Evolutionary conservation across 1,140 invertebrate genomes (phyloP).

Genomic region (Lepidostoma basale): DNA sequence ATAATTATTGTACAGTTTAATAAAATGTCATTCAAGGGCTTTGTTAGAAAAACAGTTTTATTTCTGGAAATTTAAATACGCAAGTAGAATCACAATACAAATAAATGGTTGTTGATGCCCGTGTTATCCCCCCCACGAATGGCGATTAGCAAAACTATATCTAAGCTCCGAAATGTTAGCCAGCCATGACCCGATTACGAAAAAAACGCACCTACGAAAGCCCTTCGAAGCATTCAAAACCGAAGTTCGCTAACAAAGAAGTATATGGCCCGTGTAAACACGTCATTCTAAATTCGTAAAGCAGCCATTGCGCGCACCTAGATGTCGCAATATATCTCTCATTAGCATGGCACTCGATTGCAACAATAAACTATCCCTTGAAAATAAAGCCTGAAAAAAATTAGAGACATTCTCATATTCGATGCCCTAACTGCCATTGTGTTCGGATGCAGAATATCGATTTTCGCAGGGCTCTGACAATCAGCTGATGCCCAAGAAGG

Average conservation of each 20-base stretch:
- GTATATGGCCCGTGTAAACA: slow-evolving; percentile 26
- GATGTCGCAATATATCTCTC: slow-evolving; percentile 4
- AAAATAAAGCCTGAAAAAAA: slow-evolving; percentile 23
- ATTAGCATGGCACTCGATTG: background rate
- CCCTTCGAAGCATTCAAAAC: slow-evolving; percentile 3
- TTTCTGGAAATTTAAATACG: background rate
- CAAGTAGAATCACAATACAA: background rate
- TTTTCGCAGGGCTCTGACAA: slow-evolving; percentile 56
- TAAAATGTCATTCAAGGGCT: no score
- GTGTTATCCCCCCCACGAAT: background rate
- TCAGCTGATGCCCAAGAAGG: slow-evolving; percentile 60
- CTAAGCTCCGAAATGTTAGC: slow-evolving; percentile 3
- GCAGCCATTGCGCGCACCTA: slow-evolving; percentile 24
- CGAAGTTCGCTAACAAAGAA: slow-evolving; percentile 27
- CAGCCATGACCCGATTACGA: slow-evolving; percentile 22
- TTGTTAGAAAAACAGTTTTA: background rate
- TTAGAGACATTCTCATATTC: background rate
- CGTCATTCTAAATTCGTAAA: slow-evolving; percentile 11
- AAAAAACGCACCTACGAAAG: slow-evolving; percentile 8
- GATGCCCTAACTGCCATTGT: slow-evolving; percentile 27
- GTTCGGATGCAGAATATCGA: slow-evolving; percentile 34
- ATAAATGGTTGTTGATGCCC: background rate
- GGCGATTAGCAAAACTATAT: background rate
- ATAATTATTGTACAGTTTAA: no score
- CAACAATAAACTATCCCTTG: slow-evolving; percentile 26